Base-by-base conservation (phyloP, 2,888 invertebrate species). In the Nebria brevicollis region DNA sequence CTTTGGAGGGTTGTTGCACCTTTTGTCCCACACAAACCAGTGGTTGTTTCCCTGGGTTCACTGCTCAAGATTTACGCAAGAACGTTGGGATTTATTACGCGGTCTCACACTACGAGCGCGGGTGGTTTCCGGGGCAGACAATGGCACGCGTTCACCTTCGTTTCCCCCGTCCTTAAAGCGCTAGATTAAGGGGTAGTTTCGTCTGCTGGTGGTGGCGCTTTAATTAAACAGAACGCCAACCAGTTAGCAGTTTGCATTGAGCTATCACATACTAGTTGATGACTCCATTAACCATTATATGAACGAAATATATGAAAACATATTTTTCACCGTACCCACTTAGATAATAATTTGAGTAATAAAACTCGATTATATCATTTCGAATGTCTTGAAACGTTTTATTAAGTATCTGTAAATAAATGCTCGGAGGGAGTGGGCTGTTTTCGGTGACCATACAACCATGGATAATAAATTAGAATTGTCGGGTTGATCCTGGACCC, bases 241-340 rank as follows among this genome's bases (percentile, higher is more conserved):
- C n/a, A 75, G 75, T 75, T 75, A 75, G 20, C 75, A 75, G 75
- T 75, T 75, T 75, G 75, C 75, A 75, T 75, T 64, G 54, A 75
- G 75, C 75, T 64, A 75, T 75, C 75, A 75, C 75, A 25, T 64
- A 10, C 20, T 64, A 20, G 75, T 54, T 75, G 75, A 75, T 75
- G 75, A 43, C 64, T 75, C 75, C 64, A 75, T 75, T 75, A 75
- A 13, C 54, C 54, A 7, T 54, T 13, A 8, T 13, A 54, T 54
- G 5, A 34, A 5, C 34, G 5, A 34, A 34, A 34, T 34, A 34
- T 34, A 34, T 34, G 34, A 34, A 34, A 34, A 34, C 34, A 34
- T 34, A 34, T 5, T 34, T 34, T 34, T 34, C 34, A 34, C 34
- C 34, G 34, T 34, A 34, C 34, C 34, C 34, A 2, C 34, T 34